Conservation (phyloP, 2,888 invertebrate species). For the Galerucella pusilla region DNA sequence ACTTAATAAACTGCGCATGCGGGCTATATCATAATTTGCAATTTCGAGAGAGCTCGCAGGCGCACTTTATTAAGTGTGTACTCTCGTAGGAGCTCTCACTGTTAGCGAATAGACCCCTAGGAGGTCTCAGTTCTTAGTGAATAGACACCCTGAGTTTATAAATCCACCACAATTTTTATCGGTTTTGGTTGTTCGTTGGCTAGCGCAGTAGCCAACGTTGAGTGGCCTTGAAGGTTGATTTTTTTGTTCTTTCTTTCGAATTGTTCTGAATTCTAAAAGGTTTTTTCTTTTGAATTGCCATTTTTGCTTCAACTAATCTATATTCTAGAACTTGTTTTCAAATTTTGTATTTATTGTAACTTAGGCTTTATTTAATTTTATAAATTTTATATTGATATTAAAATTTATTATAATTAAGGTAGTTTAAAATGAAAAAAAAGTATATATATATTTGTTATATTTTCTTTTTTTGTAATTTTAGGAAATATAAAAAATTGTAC, state of each 20-base stretch:
- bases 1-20: no score
- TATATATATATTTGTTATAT: slow-evolving; percentile 46
- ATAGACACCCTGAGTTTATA: no score
- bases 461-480: slow-evolving; percentile 43
- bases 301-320: slow-evolving; percentile 31
- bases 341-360: slow-evolving; percentile 49
- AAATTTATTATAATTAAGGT: slow-evolving; percentile 45
- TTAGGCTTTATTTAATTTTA: slow-evolving; percentile 51
- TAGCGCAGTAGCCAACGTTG: no score
- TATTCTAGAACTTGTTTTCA: slow-evolving; percentile 37
- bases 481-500: slow-evolving; percentile 51
- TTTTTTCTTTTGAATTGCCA: slow-evolving; percentile 9
- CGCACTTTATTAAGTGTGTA: no score
- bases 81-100: no score
- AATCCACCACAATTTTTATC: no score
- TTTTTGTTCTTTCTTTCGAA: not conserved
- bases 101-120: no score
- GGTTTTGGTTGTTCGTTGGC: no score
- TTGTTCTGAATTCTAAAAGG: not conserved
- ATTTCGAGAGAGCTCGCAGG: no score
- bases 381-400: slow-evolving; percentile 51
- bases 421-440: slow-evolving; percentile 37
- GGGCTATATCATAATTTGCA: no score
- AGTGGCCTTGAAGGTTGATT: no score
- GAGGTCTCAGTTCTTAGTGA: no score